These are phyloP conservation scores for Drosophila picticornis DNA, from an alignment of 2,888 invertebrate species.

Conservation along the genomic window DNA sequence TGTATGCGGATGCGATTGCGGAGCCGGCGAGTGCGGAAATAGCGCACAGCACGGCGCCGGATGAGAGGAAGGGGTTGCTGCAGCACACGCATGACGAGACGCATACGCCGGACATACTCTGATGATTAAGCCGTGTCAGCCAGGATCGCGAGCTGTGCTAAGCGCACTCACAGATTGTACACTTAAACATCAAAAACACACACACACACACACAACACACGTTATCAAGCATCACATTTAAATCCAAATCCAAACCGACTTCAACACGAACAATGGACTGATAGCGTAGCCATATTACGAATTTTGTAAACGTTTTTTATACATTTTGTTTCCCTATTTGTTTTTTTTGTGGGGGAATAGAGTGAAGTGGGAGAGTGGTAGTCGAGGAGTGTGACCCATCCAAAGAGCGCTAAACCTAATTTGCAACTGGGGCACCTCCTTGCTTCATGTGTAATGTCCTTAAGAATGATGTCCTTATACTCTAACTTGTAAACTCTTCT, in stretches of 20 bases:
- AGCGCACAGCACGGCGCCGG: conserved; percentile 83
- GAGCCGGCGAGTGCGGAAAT: conserved; percentile 80
- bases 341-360: conserved; percentile 17
- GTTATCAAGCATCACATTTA: conserved; percentile 30
- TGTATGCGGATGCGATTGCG: conserved; percentile 87
- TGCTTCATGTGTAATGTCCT: conserved; percentile 53
- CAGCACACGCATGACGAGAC: conserved; percentile 86
- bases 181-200: conserved; percentile 3
- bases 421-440: conserved; percentile 53
- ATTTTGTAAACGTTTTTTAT: conserved; percentile 68
- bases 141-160: conserved; percentile 75
- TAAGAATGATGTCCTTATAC: conserved; percentile 61
- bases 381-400: conserved; percentile 36
- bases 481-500: conserved; percentile 44
- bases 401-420: conserved; percentile 62
- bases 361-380: background rate
- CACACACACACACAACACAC: conserved; percentile 7
- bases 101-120: conserved; percentile 85
- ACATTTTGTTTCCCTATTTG: conserved; percentile 46
- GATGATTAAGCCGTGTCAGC: conserved; percentile 79
- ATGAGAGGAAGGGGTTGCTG: conserved; percentile 87
- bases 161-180: conserved; percentile 44
- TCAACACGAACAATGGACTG: conserved; percentile 79
- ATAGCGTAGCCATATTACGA: conserved; percentile 81
- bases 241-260: conserved; percentile 68